Evolutionary conservation across 2,113 vertebrate species (phyloP).

Genomic region (Saccopteryx leptura): DNA sequence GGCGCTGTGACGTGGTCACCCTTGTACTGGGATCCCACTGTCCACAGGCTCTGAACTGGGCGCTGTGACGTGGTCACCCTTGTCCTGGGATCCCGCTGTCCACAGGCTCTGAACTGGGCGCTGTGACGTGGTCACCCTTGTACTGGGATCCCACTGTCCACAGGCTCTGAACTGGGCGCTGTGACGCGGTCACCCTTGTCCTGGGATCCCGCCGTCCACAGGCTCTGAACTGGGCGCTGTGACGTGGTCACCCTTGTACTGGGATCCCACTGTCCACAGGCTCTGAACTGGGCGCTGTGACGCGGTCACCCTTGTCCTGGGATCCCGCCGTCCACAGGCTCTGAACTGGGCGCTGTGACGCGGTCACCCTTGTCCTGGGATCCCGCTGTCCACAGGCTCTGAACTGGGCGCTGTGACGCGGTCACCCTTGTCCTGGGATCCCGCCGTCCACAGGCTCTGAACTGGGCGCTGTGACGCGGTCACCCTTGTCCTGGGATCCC

Average conservation of each 20-base stretch:
- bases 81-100: background rate
- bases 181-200: background rate
- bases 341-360: background rate
- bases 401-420: background rate
- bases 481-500: background rate
- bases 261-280: background rate
- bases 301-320: background rate
- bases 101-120: background rate
- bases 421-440: background rate
- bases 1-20: background rate
- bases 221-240: background rate
- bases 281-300: background rate
- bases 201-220: background rate
- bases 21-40: background rate
- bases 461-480: background rate
- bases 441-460: background rate
- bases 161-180: background rate
- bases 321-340: background rate
- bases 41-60: background rate
- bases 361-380: background rate
- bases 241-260: background rate
- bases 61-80: background rate
- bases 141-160: background rate
- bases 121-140: background rate
- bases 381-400: background rate